A percentile compares a stretch with the other conserved stretches of the same genome.
Conservation (phyloP, 2,888 invertebrate species). For the Cordilura impudica region DNA sequence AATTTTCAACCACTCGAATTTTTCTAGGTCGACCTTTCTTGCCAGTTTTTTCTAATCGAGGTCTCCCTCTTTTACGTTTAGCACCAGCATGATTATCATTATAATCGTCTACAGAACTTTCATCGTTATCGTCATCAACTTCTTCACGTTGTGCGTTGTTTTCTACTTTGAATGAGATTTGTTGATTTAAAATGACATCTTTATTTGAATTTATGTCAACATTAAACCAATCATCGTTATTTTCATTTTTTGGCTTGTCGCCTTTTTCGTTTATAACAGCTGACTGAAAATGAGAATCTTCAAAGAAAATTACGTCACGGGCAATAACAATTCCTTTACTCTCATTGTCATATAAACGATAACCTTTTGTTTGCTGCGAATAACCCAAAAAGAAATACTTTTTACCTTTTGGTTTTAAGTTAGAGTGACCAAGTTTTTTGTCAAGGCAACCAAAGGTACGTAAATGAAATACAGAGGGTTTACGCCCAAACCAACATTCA, state of each 20-base stretch:
- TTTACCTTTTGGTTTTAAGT: conserved; percentile 47
- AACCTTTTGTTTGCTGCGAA: conserved; percentile 41
- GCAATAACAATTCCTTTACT: conserved; percentile 43
- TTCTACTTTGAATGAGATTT: not conserved
- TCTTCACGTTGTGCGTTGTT: not conserved
- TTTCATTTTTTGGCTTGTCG: not conserved
- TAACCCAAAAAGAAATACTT: conserved; percentile 54
- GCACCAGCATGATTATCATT: too few relatives aligned
- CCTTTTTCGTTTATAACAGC: not conserved
- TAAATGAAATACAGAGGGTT: conserved; percentile 36
- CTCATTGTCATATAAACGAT: conserved; percentile 48
- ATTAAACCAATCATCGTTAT: not conserved
- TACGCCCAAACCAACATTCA: conserved; percentile 42
- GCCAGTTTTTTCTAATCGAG: conserved; percentile 29
- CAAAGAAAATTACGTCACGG: conserved; percentile 58
- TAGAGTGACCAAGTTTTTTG: conserved; percentile 29
- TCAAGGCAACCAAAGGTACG: conserved; percentile 50
- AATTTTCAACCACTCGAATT: conserved; percentile 13
- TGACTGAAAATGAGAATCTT: conserved; percentile 31
- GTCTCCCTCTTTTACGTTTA: conserved; percentile 28
- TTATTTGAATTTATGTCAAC: not conserved
- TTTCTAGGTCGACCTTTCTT: conserved; percentile 47
- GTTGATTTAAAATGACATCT: not conserved
- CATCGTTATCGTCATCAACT: too few relatives aligned
- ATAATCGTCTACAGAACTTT: too few relatives aligned